phyloP scores from a whole-genome alignment of 2,113 vertebrate genomes.

The Onychostoma macrolepis region DNA sequence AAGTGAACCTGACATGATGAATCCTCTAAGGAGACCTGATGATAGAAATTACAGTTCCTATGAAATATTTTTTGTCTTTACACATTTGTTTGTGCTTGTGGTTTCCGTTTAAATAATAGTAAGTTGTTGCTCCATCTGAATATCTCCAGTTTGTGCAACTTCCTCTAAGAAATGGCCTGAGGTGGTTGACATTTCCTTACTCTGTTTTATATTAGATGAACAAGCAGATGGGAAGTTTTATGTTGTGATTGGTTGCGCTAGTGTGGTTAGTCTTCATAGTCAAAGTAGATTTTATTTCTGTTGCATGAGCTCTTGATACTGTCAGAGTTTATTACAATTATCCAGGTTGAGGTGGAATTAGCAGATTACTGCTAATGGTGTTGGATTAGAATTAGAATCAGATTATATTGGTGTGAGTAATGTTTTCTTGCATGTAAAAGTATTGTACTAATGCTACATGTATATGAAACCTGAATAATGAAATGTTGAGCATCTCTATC shows the following conservation, averaged over 20 bases:
- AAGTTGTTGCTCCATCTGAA: neutral
- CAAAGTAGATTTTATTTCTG: slow-evolving; percentile 30
- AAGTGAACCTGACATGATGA: slow-evolving; percentile 66
- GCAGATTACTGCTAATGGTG: slow-evolving; percentile 61
- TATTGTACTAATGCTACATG: neutral
- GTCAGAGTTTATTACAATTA: slow-evolving; percentile 59
- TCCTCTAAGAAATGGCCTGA: neutral
- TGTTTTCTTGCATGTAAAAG: neutral
- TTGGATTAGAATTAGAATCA: slow-evolving; percentile 4
- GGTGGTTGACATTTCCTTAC: neutral
- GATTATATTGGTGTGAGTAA: neutral
- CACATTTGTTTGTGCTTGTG: neutral
- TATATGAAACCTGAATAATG: neutral
- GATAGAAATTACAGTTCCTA: neutral
- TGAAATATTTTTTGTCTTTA: neutral
- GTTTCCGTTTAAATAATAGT: neutral
- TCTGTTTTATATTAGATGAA: neutral
- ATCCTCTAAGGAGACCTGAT: neutral
- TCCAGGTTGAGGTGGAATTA: slow-evolving; percentile 66
- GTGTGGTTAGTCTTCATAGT: neutral
- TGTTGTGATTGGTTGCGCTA: neutral
- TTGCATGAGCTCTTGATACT: slow-evolving; percentile 42
- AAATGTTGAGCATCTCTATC: neutral
- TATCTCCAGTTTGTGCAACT: slow-evolving; percentile 21
- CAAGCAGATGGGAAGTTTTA: neutral